A percentile compares a stretch with the other conserved stretches of the same genome.
phyloP scores from a whole-genome alignment of 2,113 vertebrate genomes.

The Alethe diademata region DNA sequence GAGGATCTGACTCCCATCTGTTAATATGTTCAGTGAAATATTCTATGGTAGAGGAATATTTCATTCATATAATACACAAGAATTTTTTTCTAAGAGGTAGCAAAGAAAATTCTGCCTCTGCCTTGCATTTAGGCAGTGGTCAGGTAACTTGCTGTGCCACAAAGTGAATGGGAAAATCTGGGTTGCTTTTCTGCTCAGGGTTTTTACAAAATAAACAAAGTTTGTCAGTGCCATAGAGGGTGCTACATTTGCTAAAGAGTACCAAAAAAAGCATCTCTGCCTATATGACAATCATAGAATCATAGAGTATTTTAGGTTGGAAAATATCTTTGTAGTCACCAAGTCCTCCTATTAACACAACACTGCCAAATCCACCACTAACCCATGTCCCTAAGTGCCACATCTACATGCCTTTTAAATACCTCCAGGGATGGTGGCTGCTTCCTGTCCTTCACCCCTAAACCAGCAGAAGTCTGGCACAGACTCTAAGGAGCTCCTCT shows the following conservation, averaged over 20 bases:
- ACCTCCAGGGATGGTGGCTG: not conserved
- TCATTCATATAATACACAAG: not conserved
- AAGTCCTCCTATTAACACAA: not conserved
- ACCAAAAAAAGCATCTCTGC: not conserved
- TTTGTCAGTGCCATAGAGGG: not conserved
- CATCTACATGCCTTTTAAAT: not conserved
- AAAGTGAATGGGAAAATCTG: not conserved
- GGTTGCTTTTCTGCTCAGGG: not conserved
- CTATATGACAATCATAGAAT: not conserved
- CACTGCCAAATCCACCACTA: not conserved
- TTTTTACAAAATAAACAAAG: not conserved
- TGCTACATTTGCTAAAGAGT: not conserved
- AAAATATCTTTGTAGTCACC: not conserved
- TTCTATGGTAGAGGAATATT: not conserved
- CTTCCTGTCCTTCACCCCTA: not conserved
- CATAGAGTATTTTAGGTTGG: not conserved
- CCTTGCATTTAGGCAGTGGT: not conserved
- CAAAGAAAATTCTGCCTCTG: not conserved
- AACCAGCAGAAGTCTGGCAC: not conserved
- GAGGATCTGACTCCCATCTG: not conserved
- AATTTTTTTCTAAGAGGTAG: not conserved
- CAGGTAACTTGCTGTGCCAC: not conserved
- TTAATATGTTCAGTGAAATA: not conserved
- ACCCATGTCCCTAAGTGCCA: too few relatives aligned
- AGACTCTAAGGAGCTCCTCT: not conserved